These are phyloP conservation scores for Sebastes diaconus DNA, from an alignment of 2,797 vertebrate species.

Conservation along the genomic window DNA sequence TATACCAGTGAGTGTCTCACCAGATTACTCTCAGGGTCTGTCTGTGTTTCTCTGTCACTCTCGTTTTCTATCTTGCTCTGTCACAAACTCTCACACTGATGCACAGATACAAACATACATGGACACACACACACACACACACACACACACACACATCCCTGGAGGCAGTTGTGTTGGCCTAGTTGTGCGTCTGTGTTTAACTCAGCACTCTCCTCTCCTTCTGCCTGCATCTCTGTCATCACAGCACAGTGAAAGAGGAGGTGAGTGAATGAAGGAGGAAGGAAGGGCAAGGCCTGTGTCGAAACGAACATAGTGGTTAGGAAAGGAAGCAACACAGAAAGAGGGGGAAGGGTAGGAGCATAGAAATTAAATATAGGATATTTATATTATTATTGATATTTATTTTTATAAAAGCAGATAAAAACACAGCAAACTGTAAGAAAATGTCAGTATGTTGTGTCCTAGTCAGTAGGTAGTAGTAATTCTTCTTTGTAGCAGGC, in stretches of 20 bases:
- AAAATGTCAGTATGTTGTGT: neutral
- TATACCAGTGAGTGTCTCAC: constrained; percentile 19
- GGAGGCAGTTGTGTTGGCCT: constrained; percentile 74
- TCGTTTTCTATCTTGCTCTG: constrained; percentile 34
- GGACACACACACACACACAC: constrained; percentile 24
- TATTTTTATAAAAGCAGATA: neutral
- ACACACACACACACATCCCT: constrained; percentile 56
- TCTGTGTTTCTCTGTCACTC: constrained; percentile 25
- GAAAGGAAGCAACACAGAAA: neutral
- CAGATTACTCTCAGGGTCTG: constrained; percentile 31
- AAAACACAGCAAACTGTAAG: neutral
- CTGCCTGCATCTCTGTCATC: constrained; percentile 60
- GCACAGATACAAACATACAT: constrained; percentile 20
- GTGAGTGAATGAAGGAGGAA: constrained; percentile 28
- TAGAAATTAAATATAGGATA: neutral
- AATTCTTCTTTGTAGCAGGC: neutral
- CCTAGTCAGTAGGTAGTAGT: neutral
- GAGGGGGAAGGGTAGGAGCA: neutral
- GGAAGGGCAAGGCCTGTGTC: neutral
- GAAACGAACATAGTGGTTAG: constrained; percentile 11
- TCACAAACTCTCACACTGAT: constrained; percentile 15
- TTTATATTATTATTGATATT: neutral
- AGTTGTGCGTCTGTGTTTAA: constrained; percentile 74
- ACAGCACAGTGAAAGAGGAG: constrained; percentile 34
- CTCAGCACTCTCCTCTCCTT: constrained; percentile 64